Evolutionary conservation across 2,113 vertebrate genomes (phyloP), one percentile per base, ranked within the genome.

Genomic region (Hippocampus comes): DNA sequence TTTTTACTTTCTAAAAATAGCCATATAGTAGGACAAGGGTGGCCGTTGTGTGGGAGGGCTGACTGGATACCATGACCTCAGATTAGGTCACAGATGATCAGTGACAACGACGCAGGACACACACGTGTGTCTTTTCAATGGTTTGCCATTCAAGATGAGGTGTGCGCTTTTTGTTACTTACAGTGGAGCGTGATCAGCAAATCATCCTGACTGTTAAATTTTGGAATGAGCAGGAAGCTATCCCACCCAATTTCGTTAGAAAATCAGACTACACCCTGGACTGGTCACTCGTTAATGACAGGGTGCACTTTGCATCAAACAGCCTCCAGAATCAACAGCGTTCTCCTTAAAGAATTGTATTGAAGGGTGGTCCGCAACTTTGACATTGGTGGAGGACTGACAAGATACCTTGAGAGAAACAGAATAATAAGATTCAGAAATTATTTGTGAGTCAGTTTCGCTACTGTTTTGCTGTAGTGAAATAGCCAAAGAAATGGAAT

Each of bases 1-100:
- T 38, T 38, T 38, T 74, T 71, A 14, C 72, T 55, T 63, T 75
- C 90, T 82, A 88, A 75, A 88, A 87, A 87, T 90, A 90, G 78
- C 48, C 23, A 72, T 78, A 79, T 79, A 80, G 82, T 86, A 78
- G 41, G 27, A 88, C 85, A 88, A 82, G 67, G 76, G 69, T 82
- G 80, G 67, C 9, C 77, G 78, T 88, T 89, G 84, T 86, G 76
- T 64, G 71, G 67, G 74, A 65, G 71, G 46, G 64, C 51, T 30
- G 38, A 53, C 55, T 63, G 65, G 56, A 53, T 27, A n/a, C 66
- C 38, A 74, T 72, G 81, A 84, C 79, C 82, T 83, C 70, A 70
- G 72, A 38, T 68, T 63, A 63, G 43, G 75, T 76, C 71, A 71
- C 84, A 88, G 79, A 83, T 82, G 89, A 75, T 75, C 76, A 21